Conservation (phyloP, 2,888 invertebrate species). For the Cantharis flavilabris region DNA sequence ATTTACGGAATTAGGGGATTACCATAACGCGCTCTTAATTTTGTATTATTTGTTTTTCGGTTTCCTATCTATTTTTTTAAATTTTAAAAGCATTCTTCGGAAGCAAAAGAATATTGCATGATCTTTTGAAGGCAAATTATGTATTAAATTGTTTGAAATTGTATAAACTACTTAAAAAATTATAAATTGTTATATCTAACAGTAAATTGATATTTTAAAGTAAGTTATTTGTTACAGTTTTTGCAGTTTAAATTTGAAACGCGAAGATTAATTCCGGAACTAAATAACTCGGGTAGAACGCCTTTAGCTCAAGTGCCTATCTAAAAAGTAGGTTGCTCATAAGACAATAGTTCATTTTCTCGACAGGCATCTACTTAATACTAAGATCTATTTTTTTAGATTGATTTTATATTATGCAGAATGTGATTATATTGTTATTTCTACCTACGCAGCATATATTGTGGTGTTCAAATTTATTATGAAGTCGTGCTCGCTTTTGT, state of each 20-base stretch:
- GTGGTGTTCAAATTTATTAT: neutral
- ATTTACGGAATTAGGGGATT: neutral
- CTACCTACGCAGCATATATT: neutral
- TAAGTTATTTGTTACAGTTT: neutral
- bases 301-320: neutral
- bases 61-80: too few species aligned
- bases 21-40: neutral
- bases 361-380: neutral
- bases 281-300: neutral
- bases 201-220: neutral
- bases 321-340: slow-evolving; percentile 7
- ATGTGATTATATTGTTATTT: slow-evolving; percentile 5
- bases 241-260: neutral
- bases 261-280: neutral
- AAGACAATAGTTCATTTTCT: slow-evolving; percentile 11
- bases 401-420: neutral
- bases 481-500: neutral
- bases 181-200: too few species aligned
- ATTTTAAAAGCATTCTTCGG: neutral
- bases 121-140: neutral
- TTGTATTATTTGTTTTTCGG: too few species aligned
- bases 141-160: neutral
- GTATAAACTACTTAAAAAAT: neutral
- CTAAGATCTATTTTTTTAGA: neutral
- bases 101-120: neutral